Evolutionary conservation across 1,140 invertebrate genomes (phyloP), one percentile per base, ranked within the genome.

Genomic region (Micrasema minimum): DNA sequence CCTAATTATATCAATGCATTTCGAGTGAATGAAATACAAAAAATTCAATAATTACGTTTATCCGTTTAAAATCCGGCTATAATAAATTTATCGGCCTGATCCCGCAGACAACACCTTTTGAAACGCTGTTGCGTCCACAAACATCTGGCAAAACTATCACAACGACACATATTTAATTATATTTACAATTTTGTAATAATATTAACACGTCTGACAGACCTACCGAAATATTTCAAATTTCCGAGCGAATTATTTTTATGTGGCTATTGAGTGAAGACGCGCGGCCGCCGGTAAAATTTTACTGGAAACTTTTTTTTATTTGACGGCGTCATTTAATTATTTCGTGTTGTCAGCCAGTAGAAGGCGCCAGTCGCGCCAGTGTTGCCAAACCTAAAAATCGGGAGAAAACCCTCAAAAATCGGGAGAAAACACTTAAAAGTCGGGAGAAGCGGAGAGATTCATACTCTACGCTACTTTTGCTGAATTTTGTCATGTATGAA

Each of bases 141-240:
- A 45, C 41, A n/a, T 16, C 2, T 45, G 11, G 3, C 14, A 45
- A 45, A 45, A 12, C 11, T 12, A 16, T 16, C 11, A 16, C 41
- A n/a, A n/a, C 10, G 48, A 51, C 14, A 16, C 43, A 16, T 5
- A 51, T 51, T 51, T 22, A 51, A 51, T 22, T 11, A 9, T 22
- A n/a, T 18, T 23, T 20, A 43, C 11, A 22, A 59, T 14, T 41
- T 12, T 59, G 6, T 12, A 9, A 23, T 5, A 2, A 9, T 20
- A 59, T 59, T 18, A 38, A 59, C 55, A 43, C 55, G 16, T 11
- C 43, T 64, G 59, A 23, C 59, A 64, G 43, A 64, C 41, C 7
- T 45, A 46, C 59, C 59, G 38, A 41, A 31, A 22, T 62, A 57
- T 64, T 64, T 64, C 41, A 64, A 64, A 64, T 64, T 64, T 64